Evolutionary conservation across 1,140 invertebrate species (phyloP).

Genomic region (Zaprionus ornatus): DNA sequence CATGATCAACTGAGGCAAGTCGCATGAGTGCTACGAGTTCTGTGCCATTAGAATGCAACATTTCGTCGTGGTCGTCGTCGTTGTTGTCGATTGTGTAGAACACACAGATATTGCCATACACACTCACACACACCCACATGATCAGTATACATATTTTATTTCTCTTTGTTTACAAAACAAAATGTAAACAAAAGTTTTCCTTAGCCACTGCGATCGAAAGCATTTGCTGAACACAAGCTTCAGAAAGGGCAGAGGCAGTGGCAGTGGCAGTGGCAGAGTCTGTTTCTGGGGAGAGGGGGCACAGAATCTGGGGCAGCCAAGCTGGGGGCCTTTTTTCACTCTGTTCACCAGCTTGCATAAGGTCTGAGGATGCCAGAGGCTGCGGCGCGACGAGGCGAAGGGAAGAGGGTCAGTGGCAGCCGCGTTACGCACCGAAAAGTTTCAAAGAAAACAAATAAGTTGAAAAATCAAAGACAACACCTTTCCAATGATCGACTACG

Average conservation of each 20-base stretch:
- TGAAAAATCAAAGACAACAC: slow-evolving; percentile 15
- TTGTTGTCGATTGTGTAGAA: slow-evolving; percentile 53
- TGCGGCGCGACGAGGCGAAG: neutral
- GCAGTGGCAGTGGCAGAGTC: slow-evolving; percentile 10
- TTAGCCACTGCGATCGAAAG: slow-evolving; percentile 63
- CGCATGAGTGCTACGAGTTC: neutral
- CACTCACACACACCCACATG: slow-evolving; percentile 3
- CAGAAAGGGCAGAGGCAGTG: slow-evolving; percentile 32
- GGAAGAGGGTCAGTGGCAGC: slow-evolving; percentile 17
- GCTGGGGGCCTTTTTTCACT: slow-evolving; percentile 71
- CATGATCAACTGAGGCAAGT: slow-evolving; percentile 67
- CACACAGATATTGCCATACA: slow-evolving; percentile 59
- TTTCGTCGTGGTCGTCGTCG: slow-evolving; percentile 65
- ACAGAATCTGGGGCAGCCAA: slow-evolving; percentile 77
- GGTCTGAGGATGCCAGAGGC: slow-evolving; percentile 51
- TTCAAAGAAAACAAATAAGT: slow-evolving; percentile 57
- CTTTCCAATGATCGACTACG: neutral
- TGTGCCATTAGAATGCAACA: slow-evolving; percentile 74
- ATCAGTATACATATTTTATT: slow-evolving; percentile 52
- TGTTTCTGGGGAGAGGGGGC: slow-evolving; percentile 18
- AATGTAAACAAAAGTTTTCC: slow-evolving; percentile 81
- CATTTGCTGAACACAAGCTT: slow-evolving; percentile 69
- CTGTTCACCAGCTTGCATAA: slow-evolving; percentile 68
- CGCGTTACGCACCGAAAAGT: slow-evolving; percentile 64
- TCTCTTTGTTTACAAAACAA: slow-evolving; percentile 80